Percentiles rank a stretch among this genome's conserved stretches.
phyloP scores from a whole-genome alignment of 2,113 vertebrate species.

The Strigops habroptila region DNA sequence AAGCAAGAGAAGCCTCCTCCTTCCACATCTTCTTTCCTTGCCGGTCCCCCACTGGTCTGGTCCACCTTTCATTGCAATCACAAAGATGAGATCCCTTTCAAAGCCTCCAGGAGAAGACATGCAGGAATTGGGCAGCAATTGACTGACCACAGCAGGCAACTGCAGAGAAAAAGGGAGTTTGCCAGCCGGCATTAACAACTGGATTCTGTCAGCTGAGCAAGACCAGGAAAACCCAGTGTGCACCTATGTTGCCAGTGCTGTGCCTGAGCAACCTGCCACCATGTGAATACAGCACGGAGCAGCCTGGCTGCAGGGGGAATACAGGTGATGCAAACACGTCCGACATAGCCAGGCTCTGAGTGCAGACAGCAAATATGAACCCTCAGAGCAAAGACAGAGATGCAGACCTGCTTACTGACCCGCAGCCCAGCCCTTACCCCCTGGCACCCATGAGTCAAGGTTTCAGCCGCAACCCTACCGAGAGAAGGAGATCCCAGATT shows the following conservation, averaged over 20 bases:
- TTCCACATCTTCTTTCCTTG: background rate
- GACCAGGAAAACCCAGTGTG: background rate
- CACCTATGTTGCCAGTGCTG: background rate
- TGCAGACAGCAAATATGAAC: background rate
- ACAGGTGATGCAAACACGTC: background rate
- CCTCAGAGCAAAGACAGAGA: background rate
- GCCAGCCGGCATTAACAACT: background rate
- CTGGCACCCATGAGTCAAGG: rapidly evolving
- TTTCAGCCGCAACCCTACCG: background rate
- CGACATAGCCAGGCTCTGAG: rapidly evolving
- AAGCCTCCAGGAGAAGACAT: background rate
- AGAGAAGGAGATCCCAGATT: background rate
- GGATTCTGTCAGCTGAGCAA: background rate
- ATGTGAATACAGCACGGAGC: background rate
- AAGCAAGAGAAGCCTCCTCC: background rate
- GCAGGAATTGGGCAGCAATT: background rate
- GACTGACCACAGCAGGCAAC: background rate
- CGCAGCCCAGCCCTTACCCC: rapidly evolving
- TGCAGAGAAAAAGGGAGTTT: background rate
- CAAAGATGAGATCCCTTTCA: background rate
- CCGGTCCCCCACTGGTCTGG: background rate
- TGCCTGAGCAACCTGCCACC: background rate
- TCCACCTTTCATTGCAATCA: background rate
- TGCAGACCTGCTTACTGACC: background rate
- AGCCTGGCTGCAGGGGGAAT: background rate